A percentile compares a stretch with the other conserved stretches of the same genome.
phyloP scores from a whole-genome alignment of 2,888 invertebrate species.

The Erebia palarica region DNA sequence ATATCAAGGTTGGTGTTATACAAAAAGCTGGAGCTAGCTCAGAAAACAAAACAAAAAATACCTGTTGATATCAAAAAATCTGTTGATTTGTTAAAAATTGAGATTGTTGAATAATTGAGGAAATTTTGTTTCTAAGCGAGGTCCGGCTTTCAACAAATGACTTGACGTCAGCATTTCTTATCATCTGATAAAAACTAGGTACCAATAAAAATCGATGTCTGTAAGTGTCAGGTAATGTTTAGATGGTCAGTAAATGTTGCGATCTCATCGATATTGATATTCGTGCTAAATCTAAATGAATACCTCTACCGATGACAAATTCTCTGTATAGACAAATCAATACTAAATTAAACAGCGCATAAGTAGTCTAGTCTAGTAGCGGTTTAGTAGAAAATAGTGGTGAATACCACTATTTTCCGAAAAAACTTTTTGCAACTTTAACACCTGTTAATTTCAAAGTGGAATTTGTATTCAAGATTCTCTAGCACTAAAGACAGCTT shows the following conservation, averaged over 20 bases:
- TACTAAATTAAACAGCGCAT: too few species aligned
- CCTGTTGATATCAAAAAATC: neutral
- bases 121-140: constrained; percentile 48
- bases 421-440: too few species aligned
- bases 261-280: neutral
- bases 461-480: too few species aligned
- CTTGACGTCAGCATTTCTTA: constrained; percentile 66
- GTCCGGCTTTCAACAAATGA: constrained; percentile 44
- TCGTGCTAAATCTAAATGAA: too few species aligned
- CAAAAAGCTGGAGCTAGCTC: constrained; percentile 10
- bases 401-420: too few species aligned
- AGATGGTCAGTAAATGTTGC: constrained; percentile 2
- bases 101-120: neutral
- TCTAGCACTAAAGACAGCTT: too few species aligned
- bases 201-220: neutral
- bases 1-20: constrained; percentile 35
- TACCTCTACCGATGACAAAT: too few species aligned
- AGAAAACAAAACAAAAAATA: neutral
- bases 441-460: too few species aligned
- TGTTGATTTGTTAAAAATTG: neutral
- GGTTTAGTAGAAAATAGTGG: too few species aligned
- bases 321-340: too few species aligned
- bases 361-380: too few species aligned
- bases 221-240: neutral
- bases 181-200: constrained; percentile 53